Conservation (phyloP, 2,113 vertebrate species). For the Platichthys flesus region DNA sequence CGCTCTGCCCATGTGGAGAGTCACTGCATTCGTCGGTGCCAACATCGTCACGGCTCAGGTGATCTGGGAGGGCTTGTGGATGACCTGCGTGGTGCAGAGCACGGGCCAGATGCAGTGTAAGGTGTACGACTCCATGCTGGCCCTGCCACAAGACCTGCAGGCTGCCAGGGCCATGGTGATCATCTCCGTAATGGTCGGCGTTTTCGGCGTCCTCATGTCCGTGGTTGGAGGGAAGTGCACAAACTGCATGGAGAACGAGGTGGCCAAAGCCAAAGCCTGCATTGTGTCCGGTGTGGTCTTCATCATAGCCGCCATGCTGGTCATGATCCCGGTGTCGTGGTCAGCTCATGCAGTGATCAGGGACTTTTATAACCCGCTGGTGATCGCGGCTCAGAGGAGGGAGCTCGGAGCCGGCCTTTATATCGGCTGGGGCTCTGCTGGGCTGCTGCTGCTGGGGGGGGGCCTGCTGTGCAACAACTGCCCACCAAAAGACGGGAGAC, state of each 20-base stretch:
- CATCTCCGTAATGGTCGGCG: conserved; percentile 78
- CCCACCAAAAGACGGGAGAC: conserved; percentile 68
- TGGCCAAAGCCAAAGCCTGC: conserved; percentile 81
- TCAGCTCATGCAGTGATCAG: conserved; percentile 79
- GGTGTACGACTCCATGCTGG: conserved; percentile 83
- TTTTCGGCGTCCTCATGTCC: conserved; percentile 80
- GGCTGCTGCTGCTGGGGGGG: conserved; percentile 80
- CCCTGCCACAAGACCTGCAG: conserved; percentile 81
- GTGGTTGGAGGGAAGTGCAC: conserved; percentile 84
- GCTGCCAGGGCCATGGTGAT: conserved; percentile 82
- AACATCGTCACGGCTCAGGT: conserved; percentile 83
- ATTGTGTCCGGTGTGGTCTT: conserved; percentile 81
- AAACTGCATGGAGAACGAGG: conserved; percentile 83
- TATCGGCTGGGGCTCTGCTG: conserved; percentile 80
- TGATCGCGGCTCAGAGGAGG: conserved; percentile 73
- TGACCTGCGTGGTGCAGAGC: conserved; percentile 85
- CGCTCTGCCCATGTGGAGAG: conserved; percentile 84
- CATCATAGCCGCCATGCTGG: conserved; percentile 74
- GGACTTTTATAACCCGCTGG: conserved; percentile 83
- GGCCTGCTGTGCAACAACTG: conserved; percentile 84
- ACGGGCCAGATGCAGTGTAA: conserved; percentile 87
- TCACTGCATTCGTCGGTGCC: conserved; percentile 80
- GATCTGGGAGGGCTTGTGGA: conserved; percentile 85
- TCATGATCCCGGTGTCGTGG: conserved; percentile 83
- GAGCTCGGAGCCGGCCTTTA: conserved; percentile 83